Evolutionary conservation across 2,797 vertebrate genomes (phyloP).

Genomic region (Geotrypetes seraphini): DNA sequence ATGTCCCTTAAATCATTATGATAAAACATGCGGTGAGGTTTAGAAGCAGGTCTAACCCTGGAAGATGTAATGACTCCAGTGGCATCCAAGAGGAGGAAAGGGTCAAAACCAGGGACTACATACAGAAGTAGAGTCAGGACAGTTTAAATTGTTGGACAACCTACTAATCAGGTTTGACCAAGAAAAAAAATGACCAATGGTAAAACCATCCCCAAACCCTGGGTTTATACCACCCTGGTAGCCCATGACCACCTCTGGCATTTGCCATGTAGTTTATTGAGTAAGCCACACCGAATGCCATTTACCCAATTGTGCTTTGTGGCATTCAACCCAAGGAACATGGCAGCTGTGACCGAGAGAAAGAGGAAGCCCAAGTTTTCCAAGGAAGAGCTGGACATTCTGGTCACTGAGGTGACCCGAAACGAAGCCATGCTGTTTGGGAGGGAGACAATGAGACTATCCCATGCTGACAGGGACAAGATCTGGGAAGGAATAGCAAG

Average conservation of each 20-base stretch:
- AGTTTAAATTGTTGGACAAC: no score
- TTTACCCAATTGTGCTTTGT: constrained; percentile 59
- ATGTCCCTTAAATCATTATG: no score
- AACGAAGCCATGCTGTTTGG: constrained; percentile 59
- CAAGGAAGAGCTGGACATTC: constrained; percentile 63
- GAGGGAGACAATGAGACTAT: constrained; percentile 51
- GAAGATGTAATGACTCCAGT: no score
- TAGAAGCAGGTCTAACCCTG: no score
- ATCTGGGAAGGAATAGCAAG: constrained; percentile 65
- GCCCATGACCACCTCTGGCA: not conserved
- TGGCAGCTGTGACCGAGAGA: constrained; percentile 42
- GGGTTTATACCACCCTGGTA: no score
- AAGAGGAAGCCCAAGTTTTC: constrained; percentile 69
- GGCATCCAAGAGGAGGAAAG: no score
- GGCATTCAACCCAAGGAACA: constrained; percentile 60
- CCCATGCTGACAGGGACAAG: constrained; percentile 57
- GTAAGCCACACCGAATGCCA: constrained; percentile 22
- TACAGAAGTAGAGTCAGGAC: no score
- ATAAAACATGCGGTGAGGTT: no score
- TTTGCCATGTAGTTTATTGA: not conserved
- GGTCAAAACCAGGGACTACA: no score
- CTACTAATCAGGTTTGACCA: no score
- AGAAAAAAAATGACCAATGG: no score
- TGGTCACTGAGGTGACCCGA: constrained; percentile 62
- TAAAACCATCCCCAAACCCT: no score